These are phyloP conservation scores for Gasteruption jaculator DNA, from an alignment of 2,888 invertebrate genomes.

Conservation along the genomic window DNA sequence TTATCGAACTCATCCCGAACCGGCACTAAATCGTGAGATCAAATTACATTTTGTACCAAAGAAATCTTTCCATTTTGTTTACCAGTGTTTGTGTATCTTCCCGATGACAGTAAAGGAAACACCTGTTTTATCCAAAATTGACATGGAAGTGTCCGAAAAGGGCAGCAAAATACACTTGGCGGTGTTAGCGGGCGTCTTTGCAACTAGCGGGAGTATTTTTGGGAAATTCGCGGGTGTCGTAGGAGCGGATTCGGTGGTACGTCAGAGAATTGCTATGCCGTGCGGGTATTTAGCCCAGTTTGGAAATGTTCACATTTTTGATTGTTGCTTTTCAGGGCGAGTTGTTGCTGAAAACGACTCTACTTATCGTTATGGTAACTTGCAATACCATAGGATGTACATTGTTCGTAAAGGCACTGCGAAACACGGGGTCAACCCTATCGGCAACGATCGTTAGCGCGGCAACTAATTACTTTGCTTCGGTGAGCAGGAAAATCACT, in stretches of 20 bases:
- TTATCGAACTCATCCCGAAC: no score
- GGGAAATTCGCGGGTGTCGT: conserved; percentile 65
- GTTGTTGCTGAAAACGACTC: conserved; percentile 35
- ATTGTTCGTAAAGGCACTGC: conserved; percentile 62
- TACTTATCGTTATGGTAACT: conserved; percentile 56
- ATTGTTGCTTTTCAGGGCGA: conserved; percentile 25
- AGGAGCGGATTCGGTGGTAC: conserved; percentile 16
- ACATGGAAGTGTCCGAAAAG: no score
- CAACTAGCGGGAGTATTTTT: conserved; percentile 61
- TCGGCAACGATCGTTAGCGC: conserved; percentile 63
- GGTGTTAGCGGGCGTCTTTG: conserved; percentile 60
- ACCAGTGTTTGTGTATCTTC: no score
- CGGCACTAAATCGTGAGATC: no score
- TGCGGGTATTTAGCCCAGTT: conserved; percentile 16
- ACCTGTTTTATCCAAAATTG: conserved; percentile 11
- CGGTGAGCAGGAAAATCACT: conserved; percentile 55
- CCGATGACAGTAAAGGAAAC: neutral
- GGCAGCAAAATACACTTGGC: conserved; percentile 46
- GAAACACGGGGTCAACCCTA: conserved; percentile 58
- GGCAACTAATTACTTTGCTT: conserved; percentile 61
- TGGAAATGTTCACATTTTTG: neutral
- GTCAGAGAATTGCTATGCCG: conserved; percentile 8
- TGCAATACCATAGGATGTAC: conserved; percentile 61
- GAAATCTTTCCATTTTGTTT: no score
- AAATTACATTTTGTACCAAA: no score